phyloP scores from a whole-genome alignment of 2,113 vertebrate species.

The Onychorhynchus coronatus region DNA sequence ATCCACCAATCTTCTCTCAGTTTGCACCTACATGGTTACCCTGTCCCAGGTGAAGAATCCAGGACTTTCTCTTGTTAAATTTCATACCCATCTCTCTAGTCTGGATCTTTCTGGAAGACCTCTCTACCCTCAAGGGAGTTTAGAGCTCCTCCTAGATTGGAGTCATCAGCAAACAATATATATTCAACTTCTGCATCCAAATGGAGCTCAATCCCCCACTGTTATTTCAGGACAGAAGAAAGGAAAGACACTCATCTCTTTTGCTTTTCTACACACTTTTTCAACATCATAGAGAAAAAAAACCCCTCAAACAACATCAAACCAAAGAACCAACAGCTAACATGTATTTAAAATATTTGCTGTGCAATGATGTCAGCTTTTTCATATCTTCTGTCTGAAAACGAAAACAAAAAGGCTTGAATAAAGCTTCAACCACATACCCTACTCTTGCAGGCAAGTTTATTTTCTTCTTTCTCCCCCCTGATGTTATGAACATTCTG shows the following conservation, averaged over 20 bases:
- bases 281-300: neutral
- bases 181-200: neutral
- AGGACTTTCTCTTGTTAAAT: neutral
- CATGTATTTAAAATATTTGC: neutral
- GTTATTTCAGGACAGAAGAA: neutral
- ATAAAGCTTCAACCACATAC: neutral
- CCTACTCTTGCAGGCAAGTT: neutral
- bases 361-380: neutral
- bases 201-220: neutral
- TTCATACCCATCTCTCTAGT: neutral
- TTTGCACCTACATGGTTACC: rapidly evolving
- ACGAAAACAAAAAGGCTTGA: neutral
- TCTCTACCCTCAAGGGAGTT: neutral
- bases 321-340: neutral
- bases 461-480: rapidly evolving
- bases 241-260: neutral
- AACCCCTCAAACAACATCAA: neutral
- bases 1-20: neutral
- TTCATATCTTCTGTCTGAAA: neutral
- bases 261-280: neutral
- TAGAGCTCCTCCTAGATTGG: neutral
- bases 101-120: neutral
- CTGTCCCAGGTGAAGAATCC: neutral
- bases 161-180: neutral
- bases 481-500: neutral